These are phyloP conservation scores for Phalacrocorax aristotelis DNA, from an alignment of 2,113 vertebrate species.

Conservation along the genomic window DNA sequence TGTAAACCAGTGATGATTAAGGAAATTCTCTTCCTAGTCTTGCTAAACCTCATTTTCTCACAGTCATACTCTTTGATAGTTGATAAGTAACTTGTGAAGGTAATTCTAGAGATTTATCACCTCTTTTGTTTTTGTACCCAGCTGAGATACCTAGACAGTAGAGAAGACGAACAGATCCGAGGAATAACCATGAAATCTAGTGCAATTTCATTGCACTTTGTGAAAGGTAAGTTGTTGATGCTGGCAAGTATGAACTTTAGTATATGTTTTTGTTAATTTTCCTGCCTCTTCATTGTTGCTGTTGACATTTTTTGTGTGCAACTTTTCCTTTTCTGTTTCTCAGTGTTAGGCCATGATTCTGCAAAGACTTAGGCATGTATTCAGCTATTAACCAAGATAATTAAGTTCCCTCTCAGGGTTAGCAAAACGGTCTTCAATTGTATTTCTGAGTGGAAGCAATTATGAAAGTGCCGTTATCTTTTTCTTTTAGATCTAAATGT, in stretches of 20 bases:
- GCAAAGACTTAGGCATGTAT: not conserved
- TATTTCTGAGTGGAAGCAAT: not conserved
- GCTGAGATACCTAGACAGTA: slow-evolving; percentile 94
- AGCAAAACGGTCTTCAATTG: accelerated
- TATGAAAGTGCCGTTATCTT: not conserved
- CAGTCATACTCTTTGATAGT: not conserved
- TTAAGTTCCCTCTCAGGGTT: not conserved
- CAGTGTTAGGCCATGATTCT: not conserved
- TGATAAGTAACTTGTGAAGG: not conserved
- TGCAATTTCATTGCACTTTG: slow-evolving; percentile 90
- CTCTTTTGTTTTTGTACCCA: slow-evolving; percentile 41
- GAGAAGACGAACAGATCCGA: slow-evolving; percentile 93
- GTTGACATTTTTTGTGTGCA: not conserved
- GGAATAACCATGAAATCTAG: slow-evolving; percentile 99
- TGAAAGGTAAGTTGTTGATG: slow-evolving; percentile 66
- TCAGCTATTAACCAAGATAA: not conserved
- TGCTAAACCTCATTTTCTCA: not conserved
- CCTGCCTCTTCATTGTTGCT: accelerated
- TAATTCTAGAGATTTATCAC: not conserved
- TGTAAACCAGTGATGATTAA: not conserved
- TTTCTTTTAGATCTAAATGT: not conserved
- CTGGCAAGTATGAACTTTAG: not conserved
- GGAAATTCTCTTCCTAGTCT: not conserved
- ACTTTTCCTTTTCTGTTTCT: not conserved
- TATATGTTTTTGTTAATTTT: not conserved